Conservation (phyloP, 2,797 vertebrate genomes). For the Atherinosoma microstoma region DNA sequence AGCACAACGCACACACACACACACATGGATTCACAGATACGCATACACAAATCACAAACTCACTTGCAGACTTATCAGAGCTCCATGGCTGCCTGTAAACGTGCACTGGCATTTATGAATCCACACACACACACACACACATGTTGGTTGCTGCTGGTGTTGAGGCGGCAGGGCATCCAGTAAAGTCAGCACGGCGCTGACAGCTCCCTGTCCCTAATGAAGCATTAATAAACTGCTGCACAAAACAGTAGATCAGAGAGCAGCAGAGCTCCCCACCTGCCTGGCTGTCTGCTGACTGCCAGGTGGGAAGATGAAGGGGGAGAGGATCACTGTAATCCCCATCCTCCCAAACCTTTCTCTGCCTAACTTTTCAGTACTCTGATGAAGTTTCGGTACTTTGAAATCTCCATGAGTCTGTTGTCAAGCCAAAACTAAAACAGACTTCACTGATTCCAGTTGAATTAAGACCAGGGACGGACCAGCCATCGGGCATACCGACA, state of each 20-base stretch:
- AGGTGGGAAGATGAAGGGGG: slow-evolving; percentile 49
- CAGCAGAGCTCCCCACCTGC: slow-evolving; percentile 61
- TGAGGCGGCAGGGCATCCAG: slow-evolving; percentile 54
- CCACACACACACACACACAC: slow-evolving; percentile 13
- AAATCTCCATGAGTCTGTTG: slow-evolving; percentile 25
- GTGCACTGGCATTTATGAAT: slow-evolving; percentile 34
- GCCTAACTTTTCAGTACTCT: slow-evolving; percentile 44
- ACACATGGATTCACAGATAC: slow-evolving; percentile 6
- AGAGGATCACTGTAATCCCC: slow-evolving; percentile 63
- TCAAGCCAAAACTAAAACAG: slow-evolving; percentile 17
- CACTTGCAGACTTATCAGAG: slow-evolving; percentile 52
- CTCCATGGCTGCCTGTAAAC: slow-evolving; percentile 34
- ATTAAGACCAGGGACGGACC: background rate
- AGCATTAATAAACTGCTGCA: slow-evolving; percentile 80
- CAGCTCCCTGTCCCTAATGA: slow-evolving; percentile 78
- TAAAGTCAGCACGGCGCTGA: slow-evolving; percentile 69
- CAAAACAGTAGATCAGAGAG: slow-evolving; percentile 75
- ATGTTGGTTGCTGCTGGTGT: slow-evolving; percentile 33
- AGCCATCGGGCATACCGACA: background rate
- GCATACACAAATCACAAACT: slow-evolving; percentile 41
- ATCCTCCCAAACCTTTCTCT: slow-evolving; percentile 44
- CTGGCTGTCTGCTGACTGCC: slow-evolving; percentile 58
- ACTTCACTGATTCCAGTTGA: slow-evolving; percentile 17
- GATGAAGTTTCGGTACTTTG: slow-evolving; percentile 26
- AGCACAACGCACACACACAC: slow-evolving; percentile 11